A percentile compares a stretch with the other conserved stretches of the same genome.
Conservation (phyloP, 2,797 vertebrate species). For the Parauchenoglanis ngamensis region DNA sequence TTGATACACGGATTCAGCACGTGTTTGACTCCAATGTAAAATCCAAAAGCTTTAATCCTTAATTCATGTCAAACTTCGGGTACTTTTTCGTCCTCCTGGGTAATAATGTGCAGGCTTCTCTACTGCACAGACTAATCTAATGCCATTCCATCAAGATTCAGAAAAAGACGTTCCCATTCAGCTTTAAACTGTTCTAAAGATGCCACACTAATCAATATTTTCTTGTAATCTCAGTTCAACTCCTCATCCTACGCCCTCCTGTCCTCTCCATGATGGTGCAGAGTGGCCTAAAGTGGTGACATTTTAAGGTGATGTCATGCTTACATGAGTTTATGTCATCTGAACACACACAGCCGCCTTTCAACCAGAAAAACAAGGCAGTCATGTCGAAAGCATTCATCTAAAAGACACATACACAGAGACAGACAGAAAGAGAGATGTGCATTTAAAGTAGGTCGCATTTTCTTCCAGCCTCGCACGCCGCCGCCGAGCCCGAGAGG, state of each 20-base stretch:
- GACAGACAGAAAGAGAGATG: background rate
- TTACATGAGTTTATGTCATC: conserved; percentile 20
- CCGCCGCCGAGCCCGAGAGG: background rate
- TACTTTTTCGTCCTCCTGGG: background rate
- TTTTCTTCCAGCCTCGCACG: background rate
- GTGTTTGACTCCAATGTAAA: background rate
- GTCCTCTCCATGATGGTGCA: background rate
- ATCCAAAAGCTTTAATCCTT: background rate
- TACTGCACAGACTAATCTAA: background rate
- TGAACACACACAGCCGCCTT: conserved; percentile 12
- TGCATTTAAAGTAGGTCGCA: conserved; percentile 13
- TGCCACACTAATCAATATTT: background rate
- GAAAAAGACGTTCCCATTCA: background rate
- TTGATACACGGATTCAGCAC: too few relatives aligned
- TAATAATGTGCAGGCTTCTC: background rate
- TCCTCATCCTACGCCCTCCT: background rate
- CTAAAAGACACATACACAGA: background rate
- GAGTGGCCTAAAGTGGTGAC: background rate
- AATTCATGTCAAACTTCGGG: background rate
- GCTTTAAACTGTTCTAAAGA: background rate
- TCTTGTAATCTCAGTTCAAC: background rate
- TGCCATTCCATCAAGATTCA: background rate
- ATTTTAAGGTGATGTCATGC: conserved; percentile 9
- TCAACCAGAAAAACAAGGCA: conserved; percentile 16
- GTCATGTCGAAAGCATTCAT: conserved; percentile 17